Evolutionary conservation across 1,140 invertebrate species (phyloP), one percentile per base, ranked within the genome.

Genomic region (Euwallacea fornicatus): DNA sequence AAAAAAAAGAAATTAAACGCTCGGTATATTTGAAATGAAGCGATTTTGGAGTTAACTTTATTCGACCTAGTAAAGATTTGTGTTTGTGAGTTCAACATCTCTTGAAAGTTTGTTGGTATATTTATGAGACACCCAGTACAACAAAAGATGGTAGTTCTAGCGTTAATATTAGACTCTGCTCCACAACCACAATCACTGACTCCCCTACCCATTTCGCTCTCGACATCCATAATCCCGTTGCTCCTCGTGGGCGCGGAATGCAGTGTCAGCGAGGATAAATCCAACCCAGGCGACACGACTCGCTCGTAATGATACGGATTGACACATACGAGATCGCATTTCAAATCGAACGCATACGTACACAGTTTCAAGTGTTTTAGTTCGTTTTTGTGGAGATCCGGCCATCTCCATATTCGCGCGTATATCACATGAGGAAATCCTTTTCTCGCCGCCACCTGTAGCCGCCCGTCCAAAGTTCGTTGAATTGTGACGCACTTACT

Each of bases 361-460:
- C 97, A 99, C 80, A 93, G 96, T 82, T 97, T 97, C 7, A 95
- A 91, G 81, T 98, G 96, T 82, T 98, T 99, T 64, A 99, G 83
- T 84, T 99, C 98, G 83, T 99, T 99, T 83, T 99, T 99, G 82
- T 98, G 97, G 42, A 99, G 85, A 84, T 99, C 97, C 0, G 97
- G 96, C 96, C 97, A 99, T 75, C 98, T 88, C 96, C 97, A 99
- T 74, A 99, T 98, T 41, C 95, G 85, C 10, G 97, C 95, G 81
- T 99, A 99, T 63, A 99, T 98, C 0, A 99, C 97, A 83, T 99
- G 98, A 16, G 98, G 98, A 81, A 99, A 99, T n/a, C 97, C 97
- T 84, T 99, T 99, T 50, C 96, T 86, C 41, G 97, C 98, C 47
- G 97, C 97, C 66, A 99, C 97, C 92, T 99, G 97, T 77, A 99